Percentiles rank a stretch among this genome's conserved stretches.
phyloP scores from a whole-genome alignment of 92 coral and sea anemone species.

The Zoanthus gigantus region DNA sequence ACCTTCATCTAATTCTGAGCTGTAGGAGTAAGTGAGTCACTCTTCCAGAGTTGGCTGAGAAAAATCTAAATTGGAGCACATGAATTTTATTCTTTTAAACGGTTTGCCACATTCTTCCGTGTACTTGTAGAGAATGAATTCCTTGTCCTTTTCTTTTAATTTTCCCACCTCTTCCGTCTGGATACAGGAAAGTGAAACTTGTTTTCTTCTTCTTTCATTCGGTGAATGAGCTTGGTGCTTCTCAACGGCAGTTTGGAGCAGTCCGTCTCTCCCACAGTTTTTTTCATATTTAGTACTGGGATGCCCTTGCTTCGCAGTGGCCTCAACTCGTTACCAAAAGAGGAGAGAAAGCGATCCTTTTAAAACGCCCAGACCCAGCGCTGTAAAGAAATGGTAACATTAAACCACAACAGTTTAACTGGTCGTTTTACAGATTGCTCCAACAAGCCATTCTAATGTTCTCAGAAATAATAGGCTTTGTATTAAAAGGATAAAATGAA shows the following conservation, averaged over 20 bases:
- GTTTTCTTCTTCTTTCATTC: too few relatives aligned
- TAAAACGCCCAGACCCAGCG: constrained; percentile 59
- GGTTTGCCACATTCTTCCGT: constrained; percentile 55
- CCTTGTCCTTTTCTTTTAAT: constrained; percentile 51
- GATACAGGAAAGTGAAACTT: not conserved
- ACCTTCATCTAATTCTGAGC: constrained; percentile 16
- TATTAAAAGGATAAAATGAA: too few relatives aligned
- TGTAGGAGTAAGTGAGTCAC: constrained; percentile 12
- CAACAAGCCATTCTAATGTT: too few relatives aligned
- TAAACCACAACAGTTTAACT: not conserved
- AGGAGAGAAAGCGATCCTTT: constrained; percentile 17
- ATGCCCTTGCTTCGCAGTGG: too few relatives aligned
- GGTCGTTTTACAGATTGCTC: not conserved
- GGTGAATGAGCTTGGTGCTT: too few relatives aligned
- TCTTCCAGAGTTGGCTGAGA: constrained; percentile 14
- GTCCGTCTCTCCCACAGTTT: too few relatives aligned
- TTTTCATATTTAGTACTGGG: too few relatives aligned
- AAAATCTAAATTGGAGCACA: constrained; percentile 10
- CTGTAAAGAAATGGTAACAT: constrained; percentile 15
- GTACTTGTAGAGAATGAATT: constrained; percentile 46
- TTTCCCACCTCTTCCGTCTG: constrained; percentile 48
- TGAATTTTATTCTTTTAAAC: constrained; percentile 41
- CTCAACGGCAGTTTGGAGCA: too few relatives aligned
- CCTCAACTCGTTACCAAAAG: not conserved
- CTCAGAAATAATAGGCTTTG: too few relatives aligned